These are phyloP conservation scores for Hetaerina titia DNA, from an alignment of 2,888 invertebrate species.

Conservation along the genomic window DNA sequence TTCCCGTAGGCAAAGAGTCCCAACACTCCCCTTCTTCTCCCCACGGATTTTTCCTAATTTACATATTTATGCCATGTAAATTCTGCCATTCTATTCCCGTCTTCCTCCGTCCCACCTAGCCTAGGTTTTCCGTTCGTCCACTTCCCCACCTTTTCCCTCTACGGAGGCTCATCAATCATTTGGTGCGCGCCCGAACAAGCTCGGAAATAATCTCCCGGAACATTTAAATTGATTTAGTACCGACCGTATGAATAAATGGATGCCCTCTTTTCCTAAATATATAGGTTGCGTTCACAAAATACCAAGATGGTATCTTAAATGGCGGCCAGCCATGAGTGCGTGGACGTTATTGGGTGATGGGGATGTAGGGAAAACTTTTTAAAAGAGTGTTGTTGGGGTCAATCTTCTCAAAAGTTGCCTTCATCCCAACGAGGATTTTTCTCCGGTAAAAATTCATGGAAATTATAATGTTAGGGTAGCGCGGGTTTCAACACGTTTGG, in stretches of 20 bases:
- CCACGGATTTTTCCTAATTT: not conserved
- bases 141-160: not conserved
- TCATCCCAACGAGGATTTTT: too few relatives aligned
- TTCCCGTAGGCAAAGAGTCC: not conserved
- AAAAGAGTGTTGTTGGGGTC: too few relatives aligned
- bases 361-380: too few relatives aligned
- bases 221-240: not conserved
- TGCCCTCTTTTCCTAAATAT: not conserved
- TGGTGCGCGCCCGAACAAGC: not conserved
- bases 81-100: conserved; percentile 14
- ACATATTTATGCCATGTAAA: conserved; percentile 35
- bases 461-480: too few relatives aligned
- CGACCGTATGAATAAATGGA: not conserved
- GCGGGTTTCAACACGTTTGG: too few relatives aligned
- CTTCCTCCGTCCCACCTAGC: not conserved
- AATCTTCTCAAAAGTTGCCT: too few relatives aligned
- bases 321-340: too few relatives aligned
- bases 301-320: too few relatives aligned
- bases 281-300: not conserved
- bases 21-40: not conserved
- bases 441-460: too few relatives aligned
- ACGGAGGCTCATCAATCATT: not conserved
- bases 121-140: not conserved
- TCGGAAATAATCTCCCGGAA: not conserved
- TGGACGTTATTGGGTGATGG: too few relatives aligned